Conservation (phyloP, 2,888 invertebrate species). For the Pheosia gnoma region DNA sequence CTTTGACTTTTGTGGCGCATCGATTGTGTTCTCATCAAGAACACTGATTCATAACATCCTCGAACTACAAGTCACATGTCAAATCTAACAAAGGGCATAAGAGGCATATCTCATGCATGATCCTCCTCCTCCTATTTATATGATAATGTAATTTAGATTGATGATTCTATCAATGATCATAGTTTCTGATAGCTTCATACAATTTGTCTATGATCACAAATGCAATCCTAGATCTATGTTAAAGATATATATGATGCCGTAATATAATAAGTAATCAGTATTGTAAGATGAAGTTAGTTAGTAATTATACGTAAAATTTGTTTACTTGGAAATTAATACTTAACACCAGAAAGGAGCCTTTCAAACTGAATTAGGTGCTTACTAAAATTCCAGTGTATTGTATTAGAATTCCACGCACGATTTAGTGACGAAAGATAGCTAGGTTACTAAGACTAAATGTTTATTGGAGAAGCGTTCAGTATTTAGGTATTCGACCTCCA, state of each 20-base stretch:
- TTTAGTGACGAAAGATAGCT: conserved; percentile 14
- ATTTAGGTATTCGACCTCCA: conserved; percentile 37
- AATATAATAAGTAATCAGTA: too few species aligned
- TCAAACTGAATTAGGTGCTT: not conserved
- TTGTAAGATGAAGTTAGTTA: too few species aligned
- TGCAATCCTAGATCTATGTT: too few species aligned
- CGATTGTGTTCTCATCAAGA: conserved; percentile 64
- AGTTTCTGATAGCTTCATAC: too few species aligned
- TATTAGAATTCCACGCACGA: conserved; percentile 2
- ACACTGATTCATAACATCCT: conserved; percentile 62
- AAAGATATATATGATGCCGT: too few species aligned
- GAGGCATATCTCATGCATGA: not conserved
- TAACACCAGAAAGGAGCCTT: not conserved
- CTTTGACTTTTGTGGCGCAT: conserved; percentile 48
- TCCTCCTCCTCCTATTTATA: too few species aligned
- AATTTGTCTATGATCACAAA: too few species aligned
- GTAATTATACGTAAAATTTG: too few species aligned
- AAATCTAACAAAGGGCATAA: not conserved
- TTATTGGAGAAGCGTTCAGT: conserved; percentile 20
- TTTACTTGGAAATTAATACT: too few species aligned
- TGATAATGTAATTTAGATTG: too few species aligned
- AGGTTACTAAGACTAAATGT: conserved; percentile 18
- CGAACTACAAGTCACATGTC: conserved; percentile 20
- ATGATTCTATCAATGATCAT: too few species aligned
- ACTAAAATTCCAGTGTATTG: not conserved